These are phyloP conservation scores for Hiodon alosoides DNA, from an alignment of 2,113 vertebrate genomes.

Conservation along the genomic window DNA sequence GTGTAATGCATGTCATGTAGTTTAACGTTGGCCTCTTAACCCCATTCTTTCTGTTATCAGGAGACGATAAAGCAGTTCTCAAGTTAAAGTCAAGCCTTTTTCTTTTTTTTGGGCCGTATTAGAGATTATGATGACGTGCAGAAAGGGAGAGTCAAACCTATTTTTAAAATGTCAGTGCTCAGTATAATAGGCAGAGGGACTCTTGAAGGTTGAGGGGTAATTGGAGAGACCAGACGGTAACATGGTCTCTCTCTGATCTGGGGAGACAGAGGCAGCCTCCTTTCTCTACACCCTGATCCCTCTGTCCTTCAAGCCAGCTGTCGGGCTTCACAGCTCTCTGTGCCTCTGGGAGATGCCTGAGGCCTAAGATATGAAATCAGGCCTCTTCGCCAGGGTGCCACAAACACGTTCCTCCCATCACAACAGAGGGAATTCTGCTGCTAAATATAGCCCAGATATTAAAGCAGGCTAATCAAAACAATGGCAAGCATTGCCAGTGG, in stretches of 20 bases:
- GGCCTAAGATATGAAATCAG: conserved; percentile 61
- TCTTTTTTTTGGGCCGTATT: too few species aligned
- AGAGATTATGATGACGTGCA: too few species aligned
- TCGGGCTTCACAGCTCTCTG: conserved; percentile 42
- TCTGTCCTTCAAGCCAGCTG: conserved; percentile 51
- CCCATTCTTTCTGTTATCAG: too few species aligned
- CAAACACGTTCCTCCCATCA: conserved; percentile 56
- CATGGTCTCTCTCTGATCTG: conserved; percentile 56
- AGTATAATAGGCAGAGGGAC: not conserved
- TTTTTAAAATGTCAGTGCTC: not conserved
- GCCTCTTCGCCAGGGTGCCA: conserved; percentile 33
- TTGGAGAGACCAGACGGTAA: conserved; percentile 59
- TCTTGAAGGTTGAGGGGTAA: conserved; percentile 50
- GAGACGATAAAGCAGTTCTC: not conserved
- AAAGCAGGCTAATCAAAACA: conserved; percentile 53
- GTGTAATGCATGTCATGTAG: too few species aligned
- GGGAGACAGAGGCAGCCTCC: conserved; percentile 47
- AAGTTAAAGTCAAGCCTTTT: too few species aligned
- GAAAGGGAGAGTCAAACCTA: not conserved
- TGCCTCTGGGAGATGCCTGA: conserved; percentile 38
- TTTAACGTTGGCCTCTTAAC: too few species aligned
- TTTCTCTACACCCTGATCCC: conserved; percentile 23
- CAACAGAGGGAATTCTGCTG: conserved; percentile 57
- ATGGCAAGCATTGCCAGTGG: conserved; percentile 36
- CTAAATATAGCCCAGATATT: conserved; percentile 57